These are phyloP conservation scores for Rhabdomys pumilio DNA, from an alignment of 2,797 vertebrate genomes.

Conservation along the genomic window DNA sequence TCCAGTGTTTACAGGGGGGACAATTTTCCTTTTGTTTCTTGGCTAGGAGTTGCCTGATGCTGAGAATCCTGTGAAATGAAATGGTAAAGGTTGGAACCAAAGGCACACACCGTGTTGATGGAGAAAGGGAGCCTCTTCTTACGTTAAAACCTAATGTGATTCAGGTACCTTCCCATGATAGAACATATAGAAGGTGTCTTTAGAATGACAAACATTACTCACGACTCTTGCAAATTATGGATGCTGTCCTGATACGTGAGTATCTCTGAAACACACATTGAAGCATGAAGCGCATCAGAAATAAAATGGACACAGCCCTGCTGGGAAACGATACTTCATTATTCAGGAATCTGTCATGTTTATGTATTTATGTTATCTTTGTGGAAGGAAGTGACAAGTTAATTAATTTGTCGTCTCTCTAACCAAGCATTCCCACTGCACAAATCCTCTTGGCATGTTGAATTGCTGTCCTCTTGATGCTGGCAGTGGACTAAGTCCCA, in stretches of 20 bases:
- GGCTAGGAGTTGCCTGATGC: neutral
- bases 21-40: neutral
- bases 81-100: neutral
- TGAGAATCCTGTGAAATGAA: neutral
- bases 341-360: slow-evolving; percentile 56
- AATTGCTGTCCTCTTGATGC: neutral
- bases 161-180: neutral
- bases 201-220: neutral
- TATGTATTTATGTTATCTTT: slow-evolving; percentile 48
- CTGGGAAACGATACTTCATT: slow-evolving; percentile 48
- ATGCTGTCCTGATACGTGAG: neutral
- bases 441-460: neutral
- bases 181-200: neutral
- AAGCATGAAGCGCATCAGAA: slow-evolving; percentile 3
- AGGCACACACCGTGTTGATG: neutral
- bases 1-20: neutral
- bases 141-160: neutral
- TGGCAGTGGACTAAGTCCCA: neutral
- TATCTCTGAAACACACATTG: slow-evolving; percentile 39
- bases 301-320: neutral
- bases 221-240: neutral
- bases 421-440: neutral
- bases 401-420: slow-evolving; percentile 58
- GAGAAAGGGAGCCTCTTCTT: neutral
- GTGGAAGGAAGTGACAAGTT: slow-evolving; percentile 60